Base-by-base conservation (phyloP, 2,888 invertebrate species). In the Taphrorychus bicolor region DNA sequence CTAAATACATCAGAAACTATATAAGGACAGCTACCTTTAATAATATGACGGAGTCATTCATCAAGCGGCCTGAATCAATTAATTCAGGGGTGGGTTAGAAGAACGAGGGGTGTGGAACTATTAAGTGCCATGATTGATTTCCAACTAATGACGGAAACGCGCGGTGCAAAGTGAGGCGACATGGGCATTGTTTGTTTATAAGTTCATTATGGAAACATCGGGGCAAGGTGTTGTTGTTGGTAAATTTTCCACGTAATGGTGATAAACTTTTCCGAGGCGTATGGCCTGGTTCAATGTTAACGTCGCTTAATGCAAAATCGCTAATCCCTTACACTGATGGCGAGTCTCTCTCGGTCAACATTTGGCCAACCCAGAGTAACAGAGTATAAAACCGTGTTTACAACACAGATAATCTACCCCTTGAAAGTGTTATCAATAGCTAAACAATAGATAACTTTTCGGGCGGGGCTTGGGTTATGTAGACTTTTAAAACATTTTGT, bases 1-100 rank as follows among this genome's bases (percentile, higher is more conserved):
- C 67, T 41, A 62, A 52, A 67, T 62, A 58, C n/a, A n/a, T n/a
- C n/a, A n/a, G n/a, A n/a, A n/a, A 57, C 48, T 58, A 58, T 53
- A 23, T 58, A 61, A 53, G 57, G 67, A 67, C 61, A 61, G 62
- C 60, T 62, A 62, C 61, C 62, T 67, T 58, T 41, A 61, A n/a
- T n/a, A n/a, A 52, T 45, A 62, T 23, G 23, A 21, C 52, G 17
- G 14, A 42, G 59, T 52, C 67, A 62, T 67, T 62, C 62, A 62
- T 67, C 67, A 67, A 67, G 57, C 7, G 45, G 18, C n/a, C 45
- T 5, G 32, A 48, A 59, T 52, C 65, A 53, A 65, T 65, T 59
- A 52, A 65, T 58, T 64, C 53, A 21, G 45, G 58, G 58, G 45
- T 58, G 19, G 58, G 58, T 21, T 58, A 21, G 21, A 21, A 19